A percentile compares a stretch with the other conserved stretches of the same genome.
Evolutionary conservation across 2,113 vertebrate species (phyloP).

Genomic region (Oceanites oceanicus): DNA sequence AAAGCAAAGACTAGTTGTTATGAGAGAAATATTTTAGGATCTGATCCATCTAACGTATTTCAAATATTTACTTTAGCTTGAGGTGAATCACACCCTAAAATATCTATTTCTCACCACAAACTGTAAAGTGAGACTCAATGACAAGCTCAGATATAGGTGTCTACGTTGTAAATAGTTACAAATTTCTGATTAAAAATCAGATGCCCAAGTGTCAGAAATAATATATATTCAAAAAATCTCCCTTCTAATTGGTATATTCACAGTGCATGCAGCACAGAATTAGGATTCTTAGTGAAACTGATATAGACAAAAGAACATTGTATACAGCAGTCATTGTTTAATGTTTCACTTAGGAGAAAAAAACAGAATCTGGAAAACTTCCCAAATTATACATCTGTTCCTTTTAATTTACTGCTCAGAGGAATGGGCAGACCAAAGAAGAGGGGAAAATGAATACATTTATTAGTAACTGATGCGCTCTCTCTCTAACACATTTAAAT

Average conservation of each 20-base stretch:
- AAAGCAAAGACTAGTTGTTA: neutral
- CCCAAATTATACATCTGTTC: neutral
- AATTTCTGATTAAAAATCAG: neutral
- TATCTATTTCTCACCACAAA: neutral
- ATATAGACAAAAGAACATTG: neutral
- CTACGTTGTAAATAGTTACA: neutral
- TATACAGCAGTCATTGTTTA: neutral
- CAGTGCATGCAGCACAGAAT: neutral
- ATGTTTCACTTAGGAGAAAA: neutral
- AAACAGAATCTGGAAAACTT: neutral
- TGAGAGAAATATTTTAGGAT: neutral
- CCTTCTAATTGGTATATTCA: neutral
- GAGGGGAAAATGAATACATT: neutral
- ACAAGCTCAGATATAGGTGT: neutral
- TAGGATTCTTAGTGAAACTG: neutral
- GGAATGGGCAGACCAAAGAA: neutral
- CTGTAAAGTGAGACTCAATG: neutral
- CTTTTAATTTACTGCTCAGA: slow-evolving; percentile 29
- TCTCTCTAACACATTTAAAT: neutral
- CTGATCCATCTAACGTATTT: neutral
- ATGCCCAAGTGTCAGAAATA: neutral
- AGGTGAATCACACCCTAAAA: neutral
- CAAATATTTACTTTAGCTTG: neutral
- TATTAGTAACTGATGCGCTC: neutral
- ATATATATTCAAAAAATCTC: neutral